These are phyloP conservation scores for Cotesia typhae DNA, from an alignment of 1,140 invertebrate species.

Conservation along the genomic window DNA sequence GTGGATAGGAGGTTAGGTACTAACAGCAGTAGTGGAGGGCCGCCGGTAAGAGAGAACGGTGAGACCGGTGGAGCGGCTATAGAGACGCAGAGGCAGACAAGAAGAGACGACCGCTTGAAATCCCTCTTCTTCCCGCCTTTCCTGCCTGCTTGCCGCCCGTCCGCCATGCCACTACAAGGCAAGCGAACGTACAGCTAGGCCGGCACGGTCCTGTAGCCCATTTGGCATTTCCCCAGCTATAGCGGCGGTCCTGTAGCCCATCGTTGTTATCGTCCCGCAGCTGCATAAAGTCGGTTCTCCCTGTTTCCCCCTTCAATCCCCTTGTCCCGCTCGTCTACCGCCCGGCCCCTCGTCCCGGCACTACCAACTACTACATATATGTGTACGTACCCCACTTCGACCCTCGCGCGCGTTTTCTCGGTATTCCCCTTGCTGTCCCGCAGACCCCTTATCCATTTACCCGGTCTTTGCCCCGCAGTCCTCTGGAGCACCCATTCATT, in stretches of 20 bases:
- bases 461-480: slow-evolving; percentile 41
- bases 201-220: slow-evolving; percentile 65
- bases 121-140: slow-evolving; percentile 51
- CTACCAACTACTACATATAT: slow-evolving; percentile 8
- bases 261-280: slow-evolving; percentile 69
- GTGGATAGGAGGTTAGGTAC: slow-evolving; percentile 39
- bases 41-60: slow-evolving; percentile 47
- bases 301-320: slow-evolving; percentile 29
- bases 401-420: slow-evolving; percentile 47
- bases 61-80: slow-evolving; percentile 45
- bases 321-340: slow-evolving; percentile 21
- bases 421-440: slow-evolving; percentile 39
- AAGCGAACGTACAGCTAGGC: slow-evolving; percentile 61
- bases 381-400: slow-evolving; percentile 37
- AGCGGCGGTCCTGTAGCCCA: slow-evolving; percentile 67
- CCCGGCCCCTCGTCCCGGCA: slow-evolving; percentile 30
- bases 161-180: slow-evolving; percentile 54
- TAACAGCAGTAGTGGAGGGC: slow-evolving; percentile 37
- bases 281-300: slow-evolving; percentile 63
- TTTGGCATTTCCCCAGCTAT: slow-evolving; percentile 69
- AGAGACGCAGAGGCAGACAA: slow-evolving; percentile 51
- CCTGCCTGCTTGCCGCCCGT: slow-evolving; percentile 50
- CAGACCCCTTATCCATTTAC: slow-evolving; percentile 35
- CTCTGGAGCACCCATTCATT: slow-evolving; percentile 43
- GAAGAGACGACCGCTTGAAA: slow-evolving; percentile 61